A percentile compares a stretch with the other conserved stretches of the same genome.
Conservation (phyloP, 2,888 invertebrate genomes). For the Malthinus seriepunctatus region DNA sequence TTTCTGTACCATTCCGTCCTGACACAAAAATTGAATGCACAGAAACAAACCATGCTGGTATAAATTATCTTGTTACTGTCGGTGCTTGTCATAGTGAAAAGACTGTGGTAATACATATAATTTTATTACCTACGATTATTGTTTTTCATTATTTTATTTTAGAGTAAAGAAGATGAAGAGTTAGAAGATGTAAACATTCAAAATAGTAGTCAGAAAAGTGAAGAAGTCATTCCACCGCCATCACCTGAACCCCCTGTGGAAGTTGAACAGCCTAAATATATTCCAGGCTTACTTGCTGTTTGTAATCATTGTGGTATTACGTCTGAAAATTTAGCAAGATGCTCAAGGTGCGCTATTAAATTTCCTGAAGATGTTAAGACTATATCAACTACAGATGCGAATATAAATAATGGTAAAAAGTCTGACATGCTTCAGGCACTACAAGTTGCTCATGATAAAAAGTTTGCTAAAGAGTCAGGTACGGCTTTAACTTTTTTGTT, state of each 20-base stretch:
- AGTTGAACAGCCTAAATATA: slow-evolving; percentile 59
- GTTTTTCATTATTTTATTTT: too few relatives aligned
- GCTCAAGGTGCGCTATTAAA: slow-evolving; percentile 73
- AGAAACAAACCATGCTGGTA: slow-evolving; percentile 72
- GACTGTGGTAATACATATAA: too few relatives aligned
- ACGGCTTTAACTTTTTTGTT: not conserved
- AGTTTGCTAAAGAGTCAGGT: not conserved
- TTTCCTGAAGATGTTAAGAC: slow-evolving; percentile 73
- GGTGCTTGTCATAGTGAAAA: slow-evolving; percentile 46
- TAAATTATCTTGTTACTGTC: slow-evolving; percentile 79
- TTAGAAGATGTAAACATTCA: slow-evolving; percentile 11
- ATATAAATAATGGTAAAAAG: slow-evolving; percentile 51
- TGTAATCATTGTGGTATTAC: slow-evolving; percentile 81
- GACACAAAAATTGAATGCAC: slow-evolving; percentile 76
- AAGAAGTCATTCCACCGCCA: slow-evolving; percentile 19
- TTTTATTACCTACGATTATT: too few relatives aligned
- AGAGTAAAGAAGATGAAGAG: slow-evolving; percentile 11
- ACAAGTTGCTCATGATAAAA: slow-evolving; percentile 14
- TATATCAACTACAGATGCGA: slow-evolving; percentile 46
- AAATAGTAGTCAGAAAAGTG: slow-evolving; percentile 2
- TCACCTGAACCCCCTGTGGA: slow-evolving; percentile 62
- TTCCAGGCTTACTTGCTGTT: slow-evolving; percentile 75
- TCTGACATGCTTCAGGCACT: slow-evolving; percentile 44
- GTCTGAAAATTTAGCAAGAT: slow-evolving; percentile 77
- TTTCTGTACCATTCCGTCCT: slow-evolving; percentile 69